Conservation (phyloP, 2,888 invertebrate genomes). For the Caenorhabditis plicata region DNA sequence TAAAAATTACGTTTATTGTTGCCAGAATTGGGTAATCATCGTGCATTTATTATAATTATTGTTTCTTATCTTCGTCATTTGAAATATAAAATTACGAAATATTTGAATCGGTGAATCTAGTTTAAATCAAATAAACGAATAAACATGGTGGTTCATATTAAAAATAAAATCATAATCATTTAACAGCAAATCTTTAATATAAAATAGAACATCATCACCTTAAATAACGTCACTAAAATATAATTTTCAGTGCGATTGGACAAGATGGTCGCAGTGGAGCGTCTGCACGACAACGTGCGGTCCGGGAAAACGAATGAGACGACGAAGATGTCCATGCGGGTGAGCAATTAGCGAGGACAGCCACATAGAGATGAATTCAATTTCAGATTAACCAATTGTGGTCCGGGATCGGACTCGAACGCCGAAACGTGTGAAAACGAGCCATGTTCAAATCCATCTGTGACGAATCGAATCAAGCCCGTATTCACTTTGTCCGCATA, state of each 20-base stretch:
- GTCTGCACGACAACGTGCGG: slow-evolving; percentile 50
- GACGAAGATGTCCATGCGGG: slow-evolving; percentile 50
- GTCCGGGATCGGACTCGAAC: slow-evolving; percentile 31
- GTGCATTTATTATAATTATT: no score
- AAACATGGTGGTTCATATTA: no score
- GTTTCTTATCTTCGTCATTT: no score
- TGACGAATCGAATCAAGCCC: slow-evolving; percentile 16
- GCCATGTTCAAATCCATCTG: slow-evolving; percentile 10
- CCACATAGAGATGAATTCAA: not conserved
- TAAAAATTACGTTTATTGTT: no score
- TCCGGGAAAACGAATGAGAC: slow-evolving; percentile 37
- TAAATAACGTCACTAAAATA: no score
- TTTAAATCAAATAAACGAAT: no score
- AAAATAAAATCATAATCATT: no score
- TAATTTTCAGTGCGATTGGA: slow-evolving; percentile 50
- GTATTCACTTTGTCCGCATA: slow-evolving; percentile 24
- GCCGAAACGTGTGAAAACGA: slow-evolving; percentile 26
- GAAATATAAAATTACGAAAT: no score
- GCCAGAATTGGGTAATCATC: no score
- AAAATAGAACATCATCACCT: no score
- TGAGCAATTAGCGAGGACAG: slow-evolving; percentile 5
- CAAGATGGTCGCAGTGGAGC: slow-evolving; percentile 50
- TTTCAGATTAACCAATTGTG: slow-evolving; percentile 31
- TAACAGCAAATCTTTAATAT: no score
- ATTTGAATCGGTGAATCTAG: no score